These are phyloP conservation scores for Volucella inanis DNA, from an alignment of 2,888 invertebrate genomes.

Conservation along the genomic window DNA sequence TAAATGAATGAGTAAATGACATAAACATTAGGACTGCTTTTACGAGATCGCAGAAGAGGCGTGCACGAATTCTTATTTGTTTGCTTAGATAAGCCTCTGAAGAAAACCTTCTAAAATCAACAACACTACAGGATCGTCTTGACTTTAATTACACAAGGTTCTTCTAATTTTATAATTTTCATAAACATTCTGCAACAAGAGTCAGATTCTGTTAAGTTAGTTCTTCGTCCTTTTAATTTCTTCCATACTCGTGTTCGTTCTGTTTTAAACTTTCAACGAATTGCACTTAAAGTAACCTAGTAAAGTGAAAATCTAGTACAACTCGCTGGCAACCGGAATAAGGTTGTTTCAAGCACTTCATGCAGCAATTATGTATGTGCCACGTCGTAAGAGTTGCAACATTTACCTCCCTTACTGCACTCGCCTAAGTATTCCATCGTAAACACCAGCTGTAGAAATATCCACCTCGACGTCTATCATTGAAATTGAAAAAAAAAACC, in stretches of 20 bases:
- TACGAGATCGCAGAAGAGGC: too few relatives aligned
- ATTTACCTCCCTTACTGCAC: constrained; percentile 49
- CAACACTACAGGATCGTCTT: too few relatives aligned
- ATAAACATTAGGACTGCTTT: too few relatives aligned
- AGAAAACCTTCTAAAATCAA: too few relatives aligned
- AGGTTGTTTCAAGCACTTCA: constrained; percentile 70
- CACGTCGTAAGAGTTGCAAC: constrained; percentile 62
- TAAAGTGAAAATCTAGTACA: constrained; percentile 65
- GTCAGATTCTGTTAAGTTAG: too few relatives aligned
- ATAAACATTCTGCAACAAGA: too few relatives aligned
- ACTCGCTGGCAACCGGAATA: constrained; percentile 62
- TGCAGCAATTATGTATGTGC: constrained; percentile 69
- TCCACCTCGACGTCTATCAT: constrained; percentile 3
- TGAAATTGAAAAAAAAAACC: constrained; percentile 50
- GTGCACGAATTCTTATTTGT: too few relatives aligned
- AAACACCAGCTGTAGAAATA: constrained; percentile 11
- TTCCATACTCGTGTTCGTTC: constrained; percentile 27
- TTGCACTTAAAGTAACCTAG: constrained; percentile 71
- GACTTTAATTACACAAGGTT: too few relatives aligned
- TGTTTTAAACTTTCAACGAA: constrained; percentile 55
- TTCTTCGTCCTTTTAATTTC: neutral
- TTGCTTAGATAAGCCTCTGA: too few relatives aligned
- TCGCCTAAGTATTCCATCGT: constrained; percentile 1
- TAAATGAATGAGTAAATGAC: too few relatives aligned
- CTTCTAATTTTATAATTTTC: too few relatives aligned